Evolutionary conservation across 2,888 invertebrate species (phyloP).

Genomic region (Thymelicus sylvestris): DNA sequence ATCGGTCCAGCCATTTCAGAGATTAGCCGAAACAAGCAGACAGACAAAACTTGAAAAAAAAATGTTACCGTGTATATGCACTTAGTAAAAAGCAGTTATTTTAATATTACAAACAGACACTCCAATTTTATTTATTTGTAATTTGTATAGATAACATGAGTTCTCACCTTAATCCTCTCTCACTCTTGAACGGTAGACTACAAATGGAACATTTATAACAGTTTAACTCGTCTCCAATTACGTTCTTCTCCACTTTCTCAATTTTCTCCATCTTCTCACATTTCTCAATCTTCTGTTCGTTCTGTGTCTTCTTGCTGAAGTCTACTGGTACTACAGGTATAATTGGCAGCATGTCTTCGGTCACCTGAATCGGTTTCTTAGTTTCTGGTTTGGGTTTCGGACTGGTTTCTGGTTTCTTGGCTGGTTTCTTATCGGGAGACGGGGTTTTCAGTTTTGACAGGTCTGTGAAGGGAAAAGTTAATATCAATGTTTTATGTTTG

Average conservation of each 20-base stretch:
- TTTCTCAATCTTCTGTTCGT: constrained; percentile 34
- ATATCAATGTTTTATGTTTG: too few species aligned
- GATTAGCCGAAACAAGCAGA: too few species aligned
- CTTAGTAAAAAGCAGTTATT: too few species aligned
- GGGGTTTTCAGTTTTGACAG: constrained; percentile 51
- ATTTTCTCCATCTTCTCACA: constrained; percentile 42
- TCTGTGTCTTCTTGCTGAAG: constrained; percentile 39
- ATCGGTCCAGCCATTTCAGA: too few species aligned
- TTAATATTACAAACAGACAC: too few species aligned
- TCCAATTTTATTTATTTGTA: too few species aligned
- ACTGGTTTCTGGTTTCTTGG: constrained; percentile 42
- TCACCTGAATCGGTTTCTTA: constrained; percentile 20
- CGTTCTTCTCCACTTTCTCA: constrained; percentile 23
- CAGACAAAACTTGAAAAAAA: too few species aligned
- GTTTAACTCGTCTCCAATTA: constrained; percentile 48
- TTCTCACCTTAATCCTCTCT: constrained; percentile 67
- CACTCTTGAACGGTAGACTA: constrained; percentile 65
- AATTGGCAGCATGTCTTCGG: constrained; percentile 34
- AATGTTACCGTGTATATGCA: too few species aligned
- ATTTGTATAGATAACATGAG: too few species aligned
- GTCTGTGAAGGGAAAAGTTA: background rate
- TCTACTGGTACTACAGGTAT: constrained; percentile 37
- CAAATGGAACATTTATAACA: constrained; percentile 57
- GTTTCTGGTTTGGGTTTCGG: constrained; percentile 8
- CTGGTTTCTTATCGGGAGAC: constrained; percentile 51